These are phyloP conservation scores for Epizoanthus illoricatus DNA, from an alignment of 92 coral and sea anemone genomes.

Conservation along the genomic window DNA sequence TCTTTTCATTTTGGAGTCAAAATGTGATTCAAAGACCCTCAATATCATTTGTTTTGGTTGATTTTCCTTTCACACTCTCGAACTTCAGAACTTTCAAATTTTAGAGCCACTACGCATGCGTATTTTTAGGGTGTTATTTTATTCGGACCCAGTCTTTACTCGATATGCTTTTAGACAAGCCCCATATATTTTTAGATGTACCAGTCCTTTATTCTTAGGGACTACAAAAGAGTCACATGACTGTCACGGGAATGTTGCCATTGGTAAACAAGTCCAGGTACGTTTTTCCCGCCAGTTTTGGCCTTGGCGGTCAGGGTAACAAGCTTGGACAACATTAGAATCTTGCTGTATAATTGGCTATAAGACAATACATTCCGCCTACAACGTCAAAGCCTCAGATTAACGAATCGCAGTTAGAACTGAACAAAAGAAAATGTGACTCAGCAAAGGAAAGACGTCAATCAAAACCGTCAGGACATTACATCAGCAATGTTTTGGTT, in stretches of 20 bases:
- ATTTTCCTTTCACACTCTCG: conserved; percentile 61
- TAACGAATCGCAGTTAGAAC: not conserved
- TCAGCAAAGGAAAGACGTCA: conserved; percentile 44
- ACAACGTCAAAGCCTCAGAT: conserved; percentile 24
- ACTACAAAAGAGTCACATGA: conserved; percentile 51
- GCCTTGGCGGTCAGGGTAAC: conserved; percentile 45
- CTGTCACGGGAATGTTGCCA: conserved; percentile 50
- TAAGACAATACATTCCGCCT: conserved; percentile 24
- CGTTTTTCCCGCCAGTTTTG: conserved; percentile 41
- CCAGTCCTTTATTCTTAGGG: not conserved
- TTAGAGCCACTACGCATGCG: conserved; percentile 92
- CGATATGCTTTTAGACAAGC: not conserved
- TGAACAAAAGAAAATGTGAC: conserved; percentile 19
- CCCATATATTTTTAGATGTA: not conserved
- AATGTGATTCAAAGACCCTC: conserved; percentile 45
- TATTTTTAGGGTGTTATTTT: conserved; percentile 18
- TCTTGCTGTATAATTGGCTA: conserved; percentile 1
- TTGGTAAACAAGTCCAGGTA: conserved; percentile 20
- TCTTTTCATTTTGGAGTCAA: conserved; percentile 18
- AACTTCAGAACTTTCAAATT: conserved; percentile 83
- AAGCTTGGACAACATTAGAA: conserved; percentile 7
- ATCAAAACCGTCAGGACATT: conserved; percentile 55
- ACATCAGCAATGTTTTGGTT: conserved; percentile 95
- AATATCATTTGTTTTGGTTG: conserved; percentile 68
- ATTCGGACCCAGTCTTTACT: too few relatives aligned